These are phyloP conservation scores for Sander vitreus DNA, from an alignment of 2,113 vertebrate genomes.

Conservation along the genomic window DNA sequence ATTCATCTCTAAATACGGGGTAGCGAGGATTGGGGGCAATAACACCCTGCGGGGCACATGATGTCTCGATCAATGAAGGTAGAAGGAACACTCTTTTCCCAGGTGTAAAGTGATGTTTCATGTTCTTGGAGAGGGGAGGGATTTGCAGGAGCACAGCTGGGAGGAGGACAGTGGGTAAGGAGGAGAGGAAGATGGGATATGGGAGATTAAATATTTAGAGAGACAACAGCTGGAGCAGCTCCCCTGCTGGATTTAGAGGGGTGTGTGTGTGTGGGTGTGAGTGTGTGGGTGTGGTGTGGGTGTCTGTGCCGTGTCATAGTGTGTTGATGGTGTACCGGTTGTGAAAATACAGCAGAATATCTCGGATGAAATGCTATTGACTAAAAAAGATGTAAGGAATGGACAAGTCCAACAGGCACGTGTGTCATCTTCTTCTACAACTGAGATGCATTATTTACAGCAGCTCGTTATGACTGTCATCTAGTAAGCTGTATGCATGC, in stretches of 20 bases:
- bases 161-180: constrained; percentile 35
- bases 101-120: constrained; percentile 58
- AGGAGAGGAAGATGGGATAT: constrained; percentile 32
- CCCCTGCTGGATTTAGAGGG: constrained; percentile 47
- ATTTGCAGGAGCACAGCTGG: constrained; percentile 41
- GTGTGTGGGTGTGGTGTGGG: neutral
- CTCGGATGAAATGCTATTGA: constrained; percentile 19
- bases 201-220: constrained; percentile 67
- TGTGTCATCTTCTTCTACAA: constrained; percentile 7
- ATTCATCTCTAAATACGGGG: constrained; percentile 34
- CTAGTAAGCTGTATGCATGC: constrained; percentile 19
- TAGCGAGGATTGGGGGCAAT: constrained; percentile 19
- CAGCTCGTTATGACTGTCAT: constrained; percentile 31
- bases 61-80: constrained; percentile 39
- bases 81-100: constrained; percentile 9
- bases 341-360: constrained; percentile 26
- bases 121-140: constrained; percentile 39
- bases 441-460: constrained; percentile 39
- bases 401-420: neutral
- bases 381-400: constrained; percentile 20
- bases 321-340: neutral
- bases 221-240: constrained; percentile 61
- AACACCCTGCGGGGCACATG: constrained; percentile 34
- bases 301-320: neutral
- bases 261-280: constrained; percentile 8